Conservation (phyloP, 53 echinoderm and acorn worm genomes). For the Crossaster papposus region DNA sequence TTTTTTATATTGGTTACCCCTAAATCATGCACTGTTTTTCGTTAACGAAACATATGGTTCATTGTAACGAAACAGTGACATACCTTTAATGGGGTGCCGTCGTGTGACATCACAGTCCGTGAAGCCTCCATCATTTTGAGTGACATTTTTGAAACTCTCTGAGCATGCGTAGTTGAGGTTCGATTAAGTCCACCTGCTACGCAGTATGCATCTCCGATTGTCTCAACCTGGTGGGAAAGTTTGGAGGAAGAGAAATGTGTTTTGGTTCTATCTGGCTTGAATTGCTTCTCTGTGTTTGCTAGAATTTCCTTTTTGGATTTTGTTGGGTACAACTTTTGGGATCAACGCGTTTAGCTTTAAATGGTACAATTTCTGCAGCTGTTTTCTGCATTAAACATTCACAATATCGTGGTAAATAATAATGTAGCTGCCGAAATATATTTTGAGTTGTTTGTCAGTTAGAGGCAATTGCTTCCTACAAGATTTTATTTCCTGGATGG, state of each 20-base stretch:
- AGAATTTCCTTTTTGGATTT: too few relatives aligned
- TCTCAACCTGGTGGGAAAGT: slow-evolving; percentile 74
- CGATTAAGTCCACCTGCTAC: slow-evolving; percentile 85
- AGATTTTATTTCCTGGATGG: too few relatives aligned
- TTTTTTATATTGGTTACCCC: too few relatives aligned
- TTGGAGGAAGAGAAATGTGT: neutral
- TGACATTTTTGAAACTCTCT: slow-evolving; percentile 89
- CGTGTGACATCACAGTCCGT: slow-evolving; percentile 82
- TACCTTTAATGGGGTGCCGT: slow-evolving; percentile 84
- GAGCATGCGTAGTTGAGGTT: slow-evolving; percentile 75
- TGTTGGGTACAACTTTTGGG: too few relatives aligned
- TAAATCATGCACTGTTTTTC: too few relatives aligned
- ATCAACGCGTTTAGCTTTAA: too few relatives aligned
- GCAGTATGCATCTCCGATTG: slow-evolving; percentile 95
- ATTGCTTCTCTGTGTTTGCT: neutral
- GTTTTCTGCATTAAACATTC: too few relatives aligned
- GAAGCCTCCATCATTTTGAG: slow-evolving; percentile 94
- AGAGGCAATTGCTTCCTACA: too few relatives aligned
- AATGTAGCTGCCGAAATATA: too few relatives aligned
- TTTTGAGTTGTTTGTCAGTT: too few relatives aligned
- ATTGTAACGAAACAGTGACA: neutral
- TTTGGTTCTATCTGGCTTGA: neutral
- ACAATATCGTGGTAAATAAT: too few relatives aligned
- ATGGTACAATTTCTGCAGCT: too few relatives aligned
- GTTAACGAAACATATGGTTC: neutral